phyloP scores from a whole-genome alignment of 2,888 invertebrate species.

The Apomyelois bistriatella region DNA sequence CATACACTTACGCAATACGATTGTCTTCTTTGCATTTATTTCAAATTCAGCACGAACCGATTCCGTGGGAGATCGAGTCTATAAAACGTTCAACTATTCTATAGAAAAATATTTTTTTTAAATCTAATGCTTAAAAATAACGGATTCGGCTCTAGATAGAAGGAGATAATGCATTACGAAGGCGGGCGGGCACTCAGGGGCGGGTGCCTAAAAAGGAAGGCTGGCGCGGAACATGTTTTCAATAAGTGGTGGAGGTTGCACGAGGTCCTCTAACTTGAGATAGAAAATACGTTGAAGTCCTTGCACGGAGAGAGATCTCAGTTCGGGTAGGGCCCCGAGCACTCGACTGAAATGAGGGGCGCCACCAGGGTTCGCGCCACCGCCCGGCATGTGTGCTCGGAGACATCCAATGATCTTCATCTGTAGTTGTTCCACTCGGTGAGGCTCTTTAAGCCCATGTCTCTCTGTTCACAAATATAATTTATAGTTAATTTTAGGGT shows the following conservation, averaged over 20 bases:
- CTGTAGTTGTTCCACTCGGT: slow-evolving; percentile 95
- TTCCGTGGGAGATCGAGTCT: slow-evolving; percentile 75
- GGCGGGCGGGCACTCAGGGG: slow-evolving; percentile 69
- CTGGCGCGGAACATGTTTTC: slow-evolving; percentile 97
- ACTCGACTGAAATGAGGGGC: slow-evolving; percentile 96
- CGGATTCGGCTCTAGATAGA: slow-evolving; percentile 67
- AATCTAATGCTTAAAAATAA: slow-evolving; percentile 75
- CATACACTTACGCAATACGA: slow-evolving; percentile 53
- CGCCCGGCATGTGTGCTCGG: slow-evolving; percentile 96
- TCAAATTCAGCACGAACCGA: slow-evolving; percentile 61
- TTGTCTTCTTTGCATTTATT: slow-evolving; percentile 50
- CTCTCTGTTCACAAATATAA: slow-evolving; percentile 83
- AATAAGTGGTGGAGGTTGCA: slow-evolving; percentile 94
- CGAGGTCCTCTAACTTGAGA: slow-evolving; percentile 94
- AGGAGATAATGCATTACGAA: slow-evolving; percentile 58
- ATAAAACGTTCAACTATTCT: slow-evolving; percentile 61
- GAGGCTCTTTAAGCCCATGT: slow-evolving; percentile 94
- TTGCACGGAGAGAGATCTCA: slow-evolving; percentile 94
- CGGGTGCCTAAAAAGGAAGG: slow-evolving; percentile 88
- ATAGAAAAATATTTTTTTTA: slow-evolving; percentile 75
- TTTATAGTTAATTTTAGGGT: background rate
- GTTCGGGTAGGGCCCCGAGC: slow-evolving; percentile 94
- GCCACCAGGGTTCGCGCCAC: slow-evolving; percentile 92
- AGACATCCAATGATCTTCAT: slow-evolving; percentile 98
- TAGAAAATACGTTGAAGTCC: slow-evolving; percentile 97